Conservation (phyloP, 2,888 invertebrate species). For the Deilephila elpenor region DNA sequence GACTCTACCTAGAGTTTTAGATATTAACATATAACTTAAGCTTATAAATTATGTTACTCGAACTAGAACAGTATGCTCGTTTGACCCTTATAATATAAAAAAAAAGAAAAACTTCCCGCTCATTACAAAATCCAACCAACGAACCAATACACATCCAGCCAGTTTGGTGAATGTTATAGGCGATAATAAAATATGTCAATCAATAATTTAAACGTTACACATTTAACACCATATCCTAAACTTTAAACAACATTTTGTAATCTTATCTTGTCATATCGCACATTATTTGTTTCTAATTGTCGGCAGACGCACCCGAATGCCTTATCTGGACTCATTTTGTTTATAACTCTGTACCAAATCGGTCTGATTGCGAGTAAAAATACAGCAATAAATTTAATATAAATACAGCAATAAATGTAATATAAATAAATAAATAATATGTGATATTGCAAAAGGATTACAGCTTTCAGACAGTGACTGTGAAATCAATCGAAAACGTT, state of each 20-base stretch:
- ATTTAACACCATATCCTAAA: slow-evolving; percentile 34
- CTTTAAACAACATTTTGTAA: slow-evolving; percentile 42
- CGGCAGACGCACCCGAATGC: slow-evolving; percentile 60
- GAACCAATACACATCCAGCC: too few relatives aligned
- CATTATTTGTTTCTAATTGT: slow-evolving; percentile 66
- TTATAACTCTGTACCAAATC: slow-evolving; percentile 51
- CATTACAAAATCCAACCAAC: too few relatives aligned
- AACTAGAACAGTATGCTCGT: too few relatives aligned
- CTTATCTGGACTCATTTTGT: slow-evolving; percentile 57
- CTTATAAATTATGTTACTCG: too few relatives aligned
- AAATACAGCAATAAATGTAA: neutral
- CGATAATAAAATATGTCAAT: neutral
- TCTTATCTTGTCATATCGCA: slow-evolving; percentile 61
- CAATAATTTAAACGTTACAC: neutral
- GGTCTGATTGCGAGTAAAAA: slow-evolving; percentile 46
- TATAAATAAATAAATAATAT: too few relatives aligned
- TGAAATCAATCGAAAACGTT: neutral
- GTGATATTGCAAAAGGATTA: too few relatives aligned
- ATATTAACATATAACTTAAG: neutral
- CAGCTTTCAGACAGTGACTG: neutral
- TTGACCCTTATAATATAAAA: neutral
- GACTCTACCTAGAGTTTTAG: too few relatives aligned
- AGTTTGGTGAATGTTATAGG: neutral
- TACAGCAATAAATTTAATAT: too few relatives aligned
- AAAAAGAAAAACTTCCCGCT: neutral